A percentile compares a stretch with the other conserved stretches of the same genome.
Conservation (phyloP, 2,888 invertebrate genomes). For the Cancer borealis region DNA sequence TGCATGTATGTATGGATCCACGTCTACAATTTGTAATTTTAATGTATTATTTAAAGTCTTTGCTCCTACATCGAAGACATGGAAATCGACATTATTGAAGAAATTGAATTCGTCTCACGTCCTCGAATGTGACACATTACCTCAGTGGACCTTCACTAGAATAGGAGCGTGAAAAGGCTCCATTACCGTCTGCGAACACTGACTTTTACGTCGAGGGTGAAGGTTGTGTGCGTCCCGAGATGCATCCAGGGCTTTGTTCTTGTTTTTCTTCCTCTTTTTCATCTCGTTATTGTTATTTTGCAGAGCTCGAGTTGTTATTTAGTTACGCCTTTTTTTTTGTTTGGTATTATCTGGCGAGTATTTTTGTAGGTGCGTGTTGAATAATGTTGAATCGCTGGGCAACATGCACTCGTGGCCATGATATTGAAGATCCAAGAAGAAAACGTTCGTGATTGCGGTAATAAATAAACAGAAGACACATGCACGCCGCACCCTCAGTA, state of each 20-base stretch:
- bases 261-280: neutral
- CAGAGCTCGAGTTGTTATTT: neutral
- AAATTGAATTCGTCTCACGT: neutral
- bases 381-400: neutral
- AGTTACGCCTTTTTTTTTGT: neutral
- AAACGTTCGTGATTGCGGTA: neutral
- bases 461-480: constrained; percentile 5
- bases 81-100: neutral
- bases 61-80: neutral
- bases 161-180: neutral
- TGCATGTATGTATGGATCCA: no score
- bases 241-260: neutral
- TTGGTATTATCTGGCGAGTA: neutral
- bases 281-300: neutral
- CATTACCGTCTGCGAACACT: neutral
- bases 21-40: no score
- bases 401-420: neutral
- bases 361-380: constrained; percentile 11
- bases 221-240: neutral
- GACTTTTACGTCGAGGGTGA: neutral
- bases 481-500: neutral
- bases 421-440: constrained; percentile 11
- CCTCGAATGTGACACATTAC: neutral
- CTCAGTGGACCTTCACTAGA: neutral
- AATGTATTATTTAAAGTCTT: neutral